Evolutionary conservation across 2,113 vertebrate species (phyloP), one percentile per base, ranked within the genome.

Genomic region (Dolichallabes microphthalmus): DNA sequence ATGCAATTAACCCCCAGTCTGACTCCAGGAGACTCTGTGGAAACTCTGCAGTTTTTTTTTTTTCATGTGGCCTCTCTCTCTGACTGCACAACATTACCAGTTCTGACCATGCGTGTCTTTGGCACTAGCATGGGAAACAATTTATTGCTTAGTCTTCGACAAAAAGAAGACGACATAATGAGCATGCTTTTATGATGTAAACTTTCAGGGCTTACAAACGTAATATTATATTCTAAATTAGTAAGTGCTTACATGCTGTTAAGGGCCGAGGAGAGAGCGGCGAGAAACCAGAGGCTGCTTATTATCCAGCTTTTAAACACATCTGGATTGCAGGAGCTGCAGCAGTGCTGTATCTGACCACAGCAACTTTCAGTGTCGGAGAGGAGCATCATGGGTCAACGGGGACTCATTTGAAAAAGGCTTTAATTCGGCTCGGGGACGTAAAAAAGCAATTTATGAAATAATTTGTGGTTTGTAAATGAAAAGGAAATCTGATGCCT

Each of bases 181-280:
- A 91, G 88, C 87, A 83, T 57, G 84, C 90, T 88, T 92, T 90
- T 92, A 53, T 25, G 45, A 89, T 91, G 91, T 94, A 93, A 94
- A 94, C 92, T 92, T 92, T 94, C 90, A 93, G 92, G 90, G 90
- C 89, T 90, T 81, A 90, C 90, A 80, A 92, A 91, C 90, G 87
- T 94, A 89, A 90, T 88, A 93, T 94, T 94, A 94, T 91, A 87
- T 93, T 92, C 88, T 90, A 92, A 94, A 94, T 94, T 92, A 94
- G 91, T 92, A 92, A 94, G 94, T 93, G 93, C 93, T 94, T 95
- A 94, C 93, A 93, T 89, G 92, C 92, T 91, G 91, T 92, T 93
- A 93, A 93, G 92, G 92, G 90, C 90, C 83, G 83, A 52, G 91
- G 91, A 90, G 87, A 52, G 91, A 94, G 91, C 87, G 30, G 91